phyloP scores from a whole-genome alignment of 92 coral and sea anemone species.

The Diadumene lineata region DNA sequence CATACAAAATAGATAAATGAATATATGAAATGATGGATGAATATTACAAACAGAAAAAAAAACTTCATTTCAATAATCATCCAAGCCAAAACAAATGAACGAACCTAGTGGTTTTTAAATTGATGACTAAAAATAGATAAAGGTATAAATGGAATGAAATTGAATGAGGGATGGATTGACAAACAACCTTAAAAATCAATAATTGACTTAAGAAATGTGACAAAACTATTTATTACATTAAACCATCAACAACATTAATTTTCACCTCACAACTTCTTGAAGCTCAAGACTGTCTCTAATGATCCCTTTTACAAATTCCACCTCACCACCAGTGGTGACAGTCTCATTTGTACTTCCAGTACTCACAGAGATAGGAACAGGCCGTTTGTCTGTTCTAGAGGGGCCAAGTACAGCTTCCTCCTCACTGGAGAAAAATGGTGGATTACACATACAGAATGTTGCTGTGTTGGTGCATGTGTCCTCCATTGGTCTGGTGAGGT shows the following conservation, averaged over 20 bases:
- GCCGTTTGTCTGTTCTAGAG: conserved; percentile 81
- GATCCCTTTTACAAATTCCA: conserved; percentile 85
- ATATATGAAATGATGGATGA: too few species aligned
- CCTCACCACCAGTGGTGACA: conserved; percentile 97
- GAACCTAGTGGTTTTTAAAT: too few species aligned
- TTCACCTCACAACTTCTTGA: conserved; percentile 77
- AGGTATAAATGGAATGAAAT: too few species aligned
- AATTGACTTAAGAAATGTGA: too few species aligned
- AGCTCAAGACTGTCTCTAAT: conserved; percentile 82
- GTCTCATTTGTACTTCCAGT: conserved; percentile 89
- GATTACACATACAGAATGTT: conserved; percentile 98
- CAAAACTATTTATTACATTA: too few species aligned
- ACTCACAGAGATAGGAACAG: conserved; percentile 85
- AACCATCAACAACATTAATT: too few species aligned
- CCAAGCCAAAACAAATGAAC: too few species aligned
- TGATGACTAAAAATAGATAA: too few species aligned
- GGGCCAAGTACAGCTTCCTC: conserved; percentile 74
- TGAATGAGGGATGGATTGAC: too few species aligned
- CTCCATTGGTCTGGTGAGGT: conserved; percentile 51
- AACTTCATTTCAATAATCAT: too few species aligned
- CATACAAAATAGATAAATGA: not conserved
- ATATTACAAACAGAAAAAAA: too few species aligned
- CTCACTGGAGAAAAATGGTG: conserved; percentile 90
- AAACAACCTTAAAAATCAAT: too few species aligned
- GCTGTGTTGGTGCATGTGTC: conserved; percentile 39